phyloP scores from a whole-genome alignment of 2,888 invertebrate genomes.

The Cybosia mesomella region DNA sequence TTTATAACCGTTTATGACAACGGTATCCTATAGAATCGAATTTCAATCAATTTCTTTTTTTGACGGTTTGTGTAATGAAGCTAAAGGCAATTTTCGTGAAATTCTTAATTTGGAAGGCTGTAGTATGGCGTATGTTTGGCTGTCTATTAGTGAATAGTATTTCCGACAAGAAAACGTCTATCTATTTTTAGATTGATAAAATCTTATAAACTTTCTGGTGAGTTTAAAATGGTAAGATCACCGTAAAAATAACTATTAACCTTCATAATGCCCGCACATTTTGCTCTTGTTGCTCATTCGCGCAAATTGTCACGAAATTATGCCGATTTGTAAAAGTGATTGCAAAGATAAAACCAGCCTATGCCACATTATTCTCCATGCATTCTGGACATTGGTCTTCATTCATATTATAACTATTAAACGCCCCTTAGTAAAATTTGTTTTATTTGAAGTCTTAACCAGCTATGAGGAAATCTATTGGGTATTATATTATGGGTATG shows the following conservation, averaged over 20 bases:
- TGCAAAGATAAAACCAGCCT: too few relatives aligned
- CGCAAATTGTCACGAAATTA: too few relatives aligned
- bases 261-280: neutral
- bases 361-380: too few relatives aligned
- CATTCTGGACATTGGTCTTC: too few relatives aligned
- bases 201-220: neutral
- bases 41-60: slow-evolving; percentile 1
- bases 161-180: neutral
- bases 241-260: neutral
- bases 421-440: neutral
- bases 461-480: neutral
- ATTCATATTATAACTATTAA: too few relatives aligned
- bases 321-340: too few relatives aligned
- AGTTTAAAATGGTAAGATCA: neutral
- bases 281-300: too few relatives aligned
- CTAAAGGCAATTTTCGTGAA: neutral
- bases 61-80: neutral
- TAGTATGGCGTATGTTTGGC: neutral
- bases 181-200: neutral
- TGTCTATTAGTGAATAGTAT: neutral
- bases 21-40: neutral
- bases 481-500: too few relatives aligned
- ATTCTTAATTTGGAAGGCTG: neutral
- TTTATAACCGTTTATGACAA: neutral
- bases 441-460: neutral